Evolutionary conservation across 2,888 invertebrate genomes (phyloP), one percentile per base, ranked within the genome.

Genomic region (Athalia circularis): DNA sequence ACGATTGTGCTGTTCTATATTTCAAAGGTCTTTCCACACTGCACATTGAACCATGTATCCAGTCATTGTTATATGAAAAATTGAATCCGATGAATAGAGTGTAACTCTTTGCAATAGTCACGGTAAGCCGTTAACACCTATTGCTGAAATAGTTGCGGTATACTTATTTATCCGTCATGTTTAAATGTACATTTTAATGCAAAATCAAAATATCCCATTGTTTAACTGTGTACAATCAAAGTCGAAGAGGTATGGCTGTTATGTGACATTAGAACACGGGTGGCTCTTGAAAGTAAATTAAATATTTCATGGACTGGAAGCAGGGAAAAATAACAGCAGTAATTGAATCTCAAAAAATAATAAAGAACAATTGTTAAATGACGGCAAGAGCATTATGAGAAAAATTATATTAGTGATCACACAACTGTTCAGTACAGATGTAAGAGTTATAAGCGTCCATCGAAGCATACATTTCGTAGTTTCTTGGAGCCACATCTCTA

Each of bases 1-100:
- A 67, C 77, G 75, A 79, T 79, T 81, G 82, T 82, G 81, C 80
- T 76, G 77, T 78, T 48, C 79, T 67, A 79, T 79, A 78, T 80
- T 82, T 80, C 77, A 82, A 82, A 72, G 54, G 43, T 74, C 62
- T 54, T 61, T 52, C 29, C 72, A 54, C 54, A 78, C 74, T 78
- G 78, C 62, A 64, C 48, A 75, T 62, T 75, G 75, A 48, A 62
- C 75, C 75, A 75, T 75, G 75, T 75, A 75, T 59, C 75, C 75
- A 75, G 75, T 75, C 75, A 75, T 50, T 62, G n/a, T 75, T 75
- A 61, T 48, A 64, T 59, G 64, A 75, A 62, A 72, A 75, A 62
- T 9, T 75, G 50, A 62, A 75, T 62, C 50, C 29, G 75, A 75
- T 64, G 75, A 62, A 75, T 74, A 74, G 64, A 29, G 45, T 78